These are phyloP conservation scores for Triplophysa siluroides DNA, from an alignment of 2,113 vertebrate species.

Conservation along the genomic window DNA sequence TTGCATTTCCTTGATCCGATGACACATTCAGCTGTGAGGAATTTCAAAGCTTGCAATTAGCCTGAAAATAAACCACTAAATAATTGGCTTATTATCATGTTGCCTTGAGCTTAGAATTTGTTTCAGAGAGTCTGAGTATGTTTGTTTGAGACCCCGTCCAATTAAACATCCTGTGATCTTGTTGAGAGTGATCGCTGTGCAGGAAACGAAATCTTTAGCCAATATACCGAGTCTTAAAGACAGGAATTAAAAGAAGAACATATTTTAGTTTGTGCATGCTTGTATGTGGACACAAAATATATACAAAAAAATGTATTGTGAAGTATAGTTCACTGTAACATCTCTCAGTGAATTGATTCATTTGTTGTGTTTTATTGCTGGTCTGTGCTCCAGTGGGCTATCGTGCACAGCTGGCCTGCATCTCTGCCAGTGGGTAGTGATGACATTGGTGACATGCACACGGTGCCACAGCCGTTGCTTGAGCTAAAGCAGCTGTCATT, in stretches of 20 bases:
- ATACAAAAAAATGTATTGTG: background rate
- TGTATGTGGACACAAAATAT: conserved; percentile 52
- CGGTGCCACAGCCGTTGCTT: conserved; percentile 22
- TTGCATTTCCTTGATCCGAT: conserved; percentile 17
- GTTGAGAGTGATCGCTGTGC: conserved; percentile 47
- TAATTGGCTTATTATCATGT: conserved; percentile 41
- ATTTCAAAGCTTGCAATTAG: conserved; percentile 5
- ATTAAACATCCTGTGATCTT: conserved; percentile 52
- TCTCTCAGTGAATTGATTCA: background rate
- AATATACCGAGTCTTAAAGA: conserved; percentile 42
- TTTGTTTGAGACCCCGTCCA: conserved; percentile 46
- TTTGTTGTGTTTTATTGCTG: conserved; percentile 1
- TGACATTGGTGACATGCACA: conserved; percentile 24
- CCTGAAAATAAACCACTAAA: conserved; percentile 34
- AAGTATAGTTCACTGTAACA: background rate
- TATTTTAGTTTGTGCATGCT: conserved; percentile 11
- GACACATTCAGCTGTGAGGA: conserved; percentile 20
- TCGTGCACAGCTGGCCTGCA: background rate
- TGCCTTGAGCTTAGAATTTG: conserved; percentile 36
- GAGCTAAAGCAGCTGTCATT: conserved; percentile 25
- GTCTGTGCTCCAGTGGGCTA: background rate
- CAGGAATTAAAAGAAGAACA: conserved; percentile 43
- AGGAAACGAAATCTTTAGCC: conserved; percentile 52
- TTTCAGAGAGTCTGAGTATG: conserved; percentile 31
- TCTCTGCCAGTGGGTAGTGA: conserved; percentile 15